Percentiles rank a stretch among this genome's conserved stretches.
These are phyloP conservation scores for Lethenteron reissneri DNA, from an alignment of 2,113 vertebrate species.

Conservation along the genomic window DNA sequence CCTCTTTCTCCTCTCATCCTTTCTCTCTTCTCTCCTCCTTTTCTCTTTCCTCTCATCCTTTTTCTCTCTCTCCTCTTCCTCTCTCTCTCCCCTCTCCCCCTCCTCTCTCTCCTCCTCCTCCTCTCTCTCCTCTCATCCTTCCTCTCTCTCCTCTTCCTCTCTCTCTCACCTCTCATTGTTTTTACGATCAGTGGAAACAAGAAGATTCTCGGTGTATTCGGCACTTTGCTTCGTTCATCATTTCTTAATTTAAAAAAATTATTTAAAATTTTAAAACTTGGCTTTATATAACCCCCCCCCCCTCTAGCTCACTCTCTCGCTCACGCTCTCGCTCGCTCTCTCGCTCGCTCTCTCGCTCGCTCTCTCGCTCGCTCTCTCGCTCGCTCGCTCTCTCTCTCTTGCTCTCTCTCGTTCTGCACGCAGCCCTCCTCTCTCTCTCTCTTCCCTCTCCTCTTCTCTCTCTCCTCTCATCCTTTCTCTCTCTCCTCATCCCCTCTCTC, in stretches of 20 bases:
- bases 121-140: constrained; percentile 1
- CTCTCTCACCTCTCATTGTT: constrained; percentile 1
- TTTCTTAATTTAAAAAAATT: constrained; percentile 13
- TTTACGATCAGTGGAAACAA: no score
- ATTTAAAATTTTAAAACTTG: constrained; percentile 11
- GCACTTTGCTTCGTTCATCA: no score
- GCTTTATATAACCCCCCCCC: no score
- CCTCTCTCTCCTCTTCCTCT: no score
- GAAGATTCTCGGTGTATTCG: no score
- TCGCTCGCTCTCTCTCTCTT: no score
- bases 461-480: background rate
- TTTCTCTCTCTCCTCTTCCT: background rate
- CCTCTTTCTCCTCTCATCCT: background rate
- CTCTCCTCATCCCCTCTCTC: constrained; percentile 2
- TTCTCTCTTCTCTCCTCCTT: background rate
- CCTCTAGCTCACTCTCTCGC: no score
- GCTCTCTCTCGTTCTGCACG: no score
- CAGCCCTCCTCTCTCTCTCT: no score
- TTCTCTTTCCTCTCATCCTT: background rate
- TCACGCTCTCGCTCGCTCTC: no score
- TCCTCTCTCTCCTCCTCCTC: background rate
- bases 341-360: no score
- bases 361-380: no score
- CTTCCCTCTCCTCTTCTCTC: background rate
- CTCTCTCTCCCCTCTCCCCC: background rate